phyloP scores from a whole-genome alignment of 2,113 vertebrate species.

The Neodon shergylaensis region DNA sequence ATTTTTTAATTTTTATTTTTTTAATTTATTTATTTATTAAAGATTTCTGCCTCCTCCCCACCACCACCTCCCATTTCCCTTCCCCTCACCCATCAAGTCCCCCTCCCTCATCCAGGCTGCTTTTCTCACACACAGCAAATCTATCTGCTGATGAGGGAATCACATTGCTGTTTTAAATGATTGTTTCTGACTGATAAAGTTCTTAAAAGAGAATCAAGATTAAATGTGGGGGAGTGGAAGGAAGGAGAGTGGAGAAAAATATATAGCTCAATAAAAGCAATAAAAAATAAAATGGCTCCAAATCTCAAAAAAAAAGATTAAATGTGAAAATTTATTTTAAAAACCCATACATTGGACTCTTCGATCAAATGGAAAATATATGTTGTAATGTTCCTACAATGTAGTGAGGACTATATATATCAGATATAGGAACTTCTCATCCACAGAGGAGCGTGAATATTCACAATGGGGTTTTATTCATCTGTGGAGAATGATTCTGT shows the following conservation, averaged over 20 bases:
- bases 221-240: not conserved
- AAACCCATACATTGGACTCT: not conserved
- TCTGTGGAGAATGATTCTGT: not conserved
- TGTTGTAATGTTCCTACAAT: not conserved
- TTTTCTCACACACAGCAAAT: not conserved
- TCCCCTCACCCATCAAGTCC: too few relatives aligned
- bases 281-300: too few relatives aligned
- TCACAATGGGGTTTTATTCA: not conserved
- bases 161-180: not conserved
- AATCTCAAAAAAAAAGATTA: not conserved
- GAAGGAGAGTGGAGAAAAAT: too few relatives aligned
- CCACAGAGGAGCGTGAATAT: not conserved
- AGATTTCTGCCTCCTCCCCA: too few relatives aligned
- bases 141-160: not conserved
- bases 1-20: too few relatives aligned
- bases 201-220: not conserved
- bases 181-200: not conserved
- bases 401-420: not conserved
- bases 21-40: too few relatives aligned
- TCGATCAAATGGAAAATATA: not conserved
- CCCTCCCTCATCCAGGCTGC: too few relatives aligned
- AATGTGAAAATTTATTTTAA: not conserved
- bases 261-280: too few relatives aligned
- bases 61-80: too few relatives aligned
- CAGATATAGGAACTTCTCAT: not conserved